Evolutionary conservation across 1,140 invertebrate species (phyloP).

Genomic region (Batillaria attramentaria): DNA sequence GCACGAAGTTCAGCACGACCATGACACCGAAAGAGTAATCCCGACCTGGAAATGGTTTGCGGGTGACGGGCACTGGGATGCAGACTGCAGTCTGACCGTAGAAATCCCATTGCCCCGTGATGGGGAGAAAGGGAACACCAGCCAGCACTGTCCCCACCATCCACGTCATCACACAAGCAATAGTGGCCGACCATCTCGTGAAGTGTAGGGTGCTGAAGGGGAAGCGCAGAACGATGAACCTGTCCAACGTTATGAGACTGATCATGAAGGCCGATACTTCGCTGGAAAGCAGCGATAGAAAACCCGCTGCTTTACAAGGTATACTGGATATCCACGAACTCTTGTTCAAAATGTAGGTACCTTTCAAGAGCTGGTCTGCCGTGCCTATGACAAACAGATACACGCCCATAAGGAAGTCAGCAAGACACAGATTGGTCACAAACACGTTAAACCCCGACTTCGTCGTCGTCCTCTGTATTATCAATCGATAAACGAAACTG

Average conservation of each 20-base stretch:
- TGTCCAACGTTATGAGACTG: too few species aligned
- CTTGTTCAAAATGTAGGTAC: conserved; percentile 39
- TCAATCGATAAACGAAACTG: conserved; percentile 22
- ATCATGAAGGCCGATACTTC: too few species aligned
- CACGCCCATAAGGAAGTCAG: conserved; percentile 35
- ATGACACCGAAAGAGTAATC: conserved; percentile 45
- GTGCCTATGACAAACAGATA: conserved; percentile 33
- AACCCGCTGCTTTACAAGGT: conserved; percentile 53
- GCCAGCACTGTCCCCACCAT: conserved; percentile 35
- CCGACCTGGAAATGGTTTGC: conserved; percentile 29
- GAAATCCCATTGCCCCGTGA: conserved; percentile 31
- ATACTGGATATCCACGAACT: conserved; percentile 50
- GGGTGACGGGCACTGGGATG: conserved; percentile 44
- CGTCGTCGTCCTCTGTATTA: conserved; percentile 24
- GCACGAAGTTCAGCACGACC: conserved; percentile 41
- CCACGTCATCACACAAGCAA: conserved; percentile 27
- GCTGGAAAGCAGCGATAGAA: too few species aligned
- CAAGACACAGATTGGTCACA: conserved; percentile 45
- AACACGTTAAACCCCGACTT: conserved; percentile 45
- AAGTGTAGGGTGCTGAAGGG: conserved; percentile 46
- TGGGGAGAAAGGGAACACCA: conserved; percentile 25
- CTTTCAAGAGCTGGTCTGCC: conserved; percentile 44
- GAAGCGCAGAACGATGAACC: conserved; percentile 57
- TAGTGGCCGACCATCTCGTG: conserved; percentile 8
- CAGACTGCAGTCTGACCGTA: conserved; percentile 47